Evolutionary conservation across 2,797 vertebrate species (phyloP).

Genomic region (Chelmon rostratus): DNA sequence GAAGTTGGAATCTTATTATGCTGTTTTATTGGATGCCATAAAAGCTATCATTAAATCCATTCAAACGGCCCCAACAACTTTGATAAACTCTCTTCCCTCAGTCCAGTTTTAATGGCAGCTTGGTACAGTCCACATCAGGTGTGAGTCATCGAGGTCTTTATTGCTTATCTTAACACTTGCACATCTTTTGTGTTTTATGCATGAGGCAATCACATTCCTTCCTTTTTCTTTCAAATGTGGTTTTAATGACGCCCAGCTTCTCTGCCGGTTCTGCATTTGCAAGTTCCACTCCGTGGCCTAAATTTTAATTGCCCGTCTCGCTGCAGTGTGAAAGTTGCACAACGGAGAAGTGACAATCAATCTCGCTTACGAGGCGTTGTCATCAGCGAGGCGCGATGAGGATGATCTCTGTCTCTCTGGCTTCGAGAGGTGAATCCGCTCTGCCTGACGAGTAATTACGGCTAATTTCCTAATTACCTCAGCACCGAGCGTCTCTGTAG

Average conservation of each 20-base stretch:
- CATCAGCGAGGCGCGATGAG: conserved; percentile 55
- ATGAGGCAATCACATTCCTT: neutral
- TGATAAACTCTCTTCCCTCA: conserved; percentile 6
- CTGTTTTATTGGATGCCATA: neutral
- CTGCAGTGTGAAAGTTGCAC: conserved; percentile 58
- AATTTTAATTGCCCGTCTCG: conserved; percentile 44
- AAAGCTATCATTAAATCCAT: conserved; percentile 28
- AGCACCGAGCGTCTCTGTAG: conserved; percentile 73
- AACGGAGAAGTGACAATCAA: conserved; percentile 76
- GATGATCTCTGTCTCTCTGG: conserved; percentile 71
- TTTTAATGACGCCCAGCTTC: conserved; percentile 39
- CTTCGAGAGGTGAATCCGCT: conserved; percentile 74
- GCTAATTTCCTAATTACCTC: conserved; percentile 85
- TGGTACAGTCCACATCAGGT: neutral
- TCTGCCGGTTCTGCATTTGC: conserved; percentile 13
- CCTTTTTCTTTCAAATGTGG: conserved; percentile 10
- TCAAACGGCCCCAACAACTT: conserved; percentile 1
- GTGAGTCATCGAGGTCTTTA: conserved; percentile 42
- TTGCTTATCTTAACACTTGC: conserved; percentile 20
- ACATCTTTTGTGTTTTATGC: conserved; percentile 31
- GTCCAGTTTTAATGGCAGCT: conserved; percentile 15
- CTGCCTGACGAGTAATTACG: conserved; percentile 82
- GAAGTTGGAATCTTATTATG: neutral
- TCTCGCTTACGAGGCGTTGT: conserved; percentile 79
- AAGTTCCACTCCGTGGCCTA: conserved; percentile 51